phyloP scores from a whole-genome alignment of 2,113 vertebrate genomes.

The Caloenas nicobarica region DNA sequence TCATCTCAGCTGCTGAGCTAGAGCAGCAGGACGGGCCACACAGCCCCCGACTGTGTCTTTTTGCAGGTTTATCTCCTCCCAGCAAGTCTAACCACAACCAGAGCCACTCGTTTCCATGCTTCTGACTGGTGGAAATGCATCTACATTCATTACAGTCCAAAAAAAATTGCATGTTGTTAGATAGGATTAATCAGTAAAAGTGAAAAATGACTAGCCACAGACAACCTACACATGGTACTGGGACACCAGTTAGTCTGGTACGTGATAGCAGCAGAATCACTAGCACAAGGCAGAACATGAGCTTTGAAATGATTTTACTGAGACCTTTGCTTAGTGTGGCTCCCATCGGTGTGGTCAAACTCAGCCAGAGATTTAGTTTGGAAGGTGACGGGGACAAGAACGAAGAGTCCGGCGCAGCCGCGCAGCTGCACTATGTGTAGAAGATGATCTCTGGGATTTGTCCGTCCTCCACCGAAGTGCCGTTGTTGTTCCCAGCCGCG shows the following conservation, averaged over 20 bases:
- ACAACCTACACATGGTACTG: constrained; percentile 26
- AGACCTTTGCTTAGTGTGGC: constrained; percentile 55
- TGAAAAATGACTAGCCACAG: constrained; percentile 32
- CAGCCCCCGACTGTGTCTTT: not conserved
- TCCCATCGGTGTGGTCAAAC: constrained; percentile 28
- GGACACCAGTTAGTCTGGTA: not conserved
- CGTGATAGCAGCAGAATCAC: constrained; percentile 52
- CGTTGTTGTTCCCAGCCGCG: constrained; percentile 96
- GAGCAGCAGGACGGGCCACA: not conserved
- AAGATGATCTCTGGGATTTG: constrained; percentile 98
- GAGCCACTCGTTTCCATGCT: not conserved
- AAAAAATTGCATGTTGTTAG: not conserved
- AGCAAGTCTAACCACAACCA: not conserved
- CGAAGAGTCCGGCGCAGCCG: not conserved
- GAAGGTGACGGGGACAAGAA: not conserved
- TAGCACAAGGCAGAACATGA: constrained; percentile 59
- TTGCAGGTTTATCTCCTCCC: not conserved
- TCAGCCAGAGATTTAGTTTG: constrained; percentile 31
- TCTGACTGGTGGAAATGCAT: constrained; percentile 21
- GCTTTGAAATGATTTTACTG: constrained; percentile 63
- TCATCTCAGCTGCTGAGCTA: not conserved
- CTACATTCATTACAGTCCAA: constrained; percentile 55
- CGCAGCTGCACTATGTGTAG: constrained; percentile 86
- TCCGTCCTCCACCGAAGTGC: constrained; percentile 96
- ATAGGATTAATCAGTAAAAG: constrained; percentile 7